Evolutionary conservation across 2,888 invertebrate genomes (phyloP).

Genomic region (Deroplatys truncata): DNA sequence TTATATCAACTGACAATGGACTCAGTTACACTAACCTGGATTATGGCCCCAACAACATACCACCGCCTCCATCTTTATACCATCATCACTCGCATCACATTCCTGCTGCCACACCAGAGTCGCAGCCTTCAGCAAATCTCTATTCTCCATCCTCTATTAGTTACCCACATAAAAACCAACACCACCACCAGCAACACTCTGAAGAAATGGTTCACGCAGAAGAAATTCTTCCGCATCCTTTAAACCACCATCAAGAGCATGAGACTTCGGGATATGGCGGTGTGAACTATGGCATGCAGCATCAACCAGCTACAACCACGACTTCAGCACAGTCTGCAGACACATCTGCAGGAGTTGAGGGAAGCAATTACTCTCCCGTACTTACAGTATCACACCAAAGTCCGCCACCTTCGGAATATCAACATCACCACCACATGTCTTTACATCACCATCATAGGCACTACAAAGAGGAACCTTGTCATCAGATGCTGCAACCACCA

Average conservation of each 20-base stretch:
- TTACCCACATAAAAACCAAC: slow-evolving; percentile 35
- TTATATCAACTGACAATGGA: slow-evolving; percentile 81
- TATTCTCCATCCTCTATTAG: slow-evolving; percentile 32
- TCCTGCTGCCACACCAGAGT: background rate
- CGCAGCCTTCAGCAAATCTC: background rate
- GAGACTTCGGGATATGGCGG: background rate
- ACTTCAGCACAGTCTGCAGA: background rate
- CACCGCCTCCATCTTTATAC: slow-evolving; percentile 33
- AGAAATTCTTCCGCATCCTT: background rate
- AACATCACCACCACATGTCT: slow-evolving; percentile 33
- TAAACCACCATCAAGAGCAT: slow-evolving; percentile 21
- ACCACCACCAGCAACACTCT: slow-evolving; percentile 19
- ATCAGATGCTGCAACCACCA: background rate
- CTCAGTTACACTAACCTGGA: slow-evolving; percentile 87
- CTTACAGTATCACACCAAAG: slow-evolving; percentile 45
- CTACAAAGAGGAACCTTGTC: slow-evolving; percentile 30
- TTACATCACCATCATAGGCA: slow-evolving; percentile 36
- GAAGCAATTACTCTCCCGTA: background rate
- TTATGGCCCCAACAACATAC: slow-evolving; percentile 51
- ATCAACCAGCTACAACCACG: background rate
- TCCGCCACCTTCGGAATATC: slow-evolving; percentile 31
- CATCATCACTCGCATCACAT: slow-evolving; percentile 21
- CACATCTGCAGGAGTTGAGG: background rate
- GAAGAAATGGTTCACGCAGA: background rate
- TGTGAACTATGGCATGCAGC: background rate